phyloP scores from a whole-genome alignment of 2,797 vertebrate species.

The Esox masquinongy region DNA sequence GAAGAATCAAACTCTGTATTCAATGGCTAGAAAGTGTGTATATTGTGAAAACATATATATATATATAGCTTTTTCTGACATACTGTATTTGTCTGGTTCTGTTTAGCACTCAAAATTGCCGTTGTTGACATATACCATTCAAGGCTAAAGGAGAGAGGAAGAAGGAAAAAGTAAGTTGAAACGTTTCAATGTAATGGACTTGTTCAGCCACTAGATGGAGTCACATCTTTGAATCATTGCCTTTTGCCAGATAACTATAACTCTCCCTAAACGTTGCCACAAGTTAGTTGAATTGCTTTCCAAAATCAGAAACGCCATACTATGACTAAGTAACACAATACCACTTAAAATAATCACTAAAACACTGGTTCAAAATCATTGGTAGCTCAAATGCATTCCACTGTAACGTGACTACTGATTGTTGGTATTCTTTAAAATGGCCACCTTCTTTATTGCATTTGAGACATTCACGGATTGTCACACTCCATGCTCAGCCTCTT shows the following conservation, averaged over 20 bases:
- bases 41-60: background rate
- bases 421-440: background rate
- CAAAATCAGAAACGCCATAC: background rate
- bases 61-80: background rate
- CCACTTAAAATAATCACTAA: background rate
- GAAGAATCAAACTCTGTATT: background rate
- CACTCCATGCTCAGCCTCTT: background rate
- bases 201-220: conserved; percentile 57
- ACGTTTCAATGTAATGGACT: conserved; percentile 33
- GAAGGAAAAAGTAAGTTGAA: conserved; percentile 92
- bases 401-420: background rate
- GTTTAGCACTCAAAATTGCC: conserved; percentile 92
- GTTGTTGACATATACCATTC: conserved; percentile 99
- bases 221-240: conserved; percentile 11
- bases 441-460: background rate
- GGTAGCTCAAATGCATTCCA: background rate
- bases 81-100: conserved; percentile 2
- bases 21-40: background rate
- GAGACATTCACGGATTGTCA: background rate
- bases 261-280: background rate
- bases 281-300: background rate
- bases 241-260: background rate
- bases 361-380: background rate
- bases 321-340: background rate
- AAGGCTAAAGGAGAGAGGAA: conserved; percentile 93